Conservation (phyloP, 1,140 invertebrate species). For the Matsumurasca onukii region DNA sequence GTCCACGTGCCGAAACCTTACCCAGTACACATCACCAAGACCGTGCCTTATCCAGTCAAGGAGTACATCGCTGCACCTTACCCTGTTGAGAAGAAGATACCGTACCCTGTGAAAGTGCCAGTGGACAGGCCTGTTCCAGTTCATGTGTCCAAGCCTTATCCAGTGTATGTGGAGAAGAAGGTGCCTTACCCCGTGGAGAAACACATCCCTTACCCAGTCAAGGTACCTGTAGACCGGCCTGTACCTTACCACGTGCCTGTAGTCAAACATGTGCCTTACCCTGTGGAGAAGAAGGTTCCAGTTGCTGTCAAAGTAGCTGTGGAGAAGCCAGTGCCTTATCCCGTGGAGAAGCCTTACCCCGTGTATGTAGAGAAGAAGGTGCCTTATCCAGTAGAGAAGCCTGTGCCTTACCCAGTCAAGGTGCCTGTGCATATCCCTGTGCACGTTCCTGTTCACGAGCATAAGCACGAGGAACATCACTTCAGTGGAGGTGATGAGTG, state of each 20-base stretch:
- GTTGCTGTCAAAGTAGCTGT: slow-evolving; percentile 12
- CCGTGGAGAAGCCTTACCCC: slow-evolving; percentile 50
- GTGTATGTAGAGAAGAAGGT: slow-evolving; percentile 43
- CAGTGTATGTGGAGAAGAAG: slow-evolving; percentile 63
- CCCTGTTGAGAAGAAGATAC: slow-evolving; percentile 40
- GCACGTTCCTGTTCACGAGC: slow-evolving; percentile 10
- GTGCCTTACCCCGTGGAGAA: slow-evolving; percentile 61
- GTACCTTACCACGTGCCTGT: slow-evolving; percentile 21
- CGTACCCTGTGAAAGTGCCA: slow-evolving; percentile 27
- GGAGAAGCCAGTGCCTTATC: slow-evolving; percentile 58
- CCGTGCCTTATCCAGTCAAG: slow-evolving; percentile 58
- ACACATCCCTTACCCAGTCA: slow-evolving; percentile 50
- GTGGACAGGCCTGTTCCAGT: slow-evolving; percentile 46
- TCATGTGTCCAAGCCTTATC: slow-evolving; percentile 58
- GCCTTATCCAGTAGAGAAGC: slow-evolving; percentile 57
- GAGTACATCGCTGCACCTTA: slow-evolving; percentile 44
- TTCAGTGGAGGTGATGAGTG: slow-evolving; percentile 1
- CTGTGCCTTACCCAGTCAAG: slow-evolving; percentile 47
- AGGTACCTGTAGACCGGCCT: slow-evolving; percentile 34
- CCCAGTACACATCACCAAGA: slow-evolving; percentile 41
- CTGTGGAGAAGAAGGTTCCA: slow-evolving; percentile 29
- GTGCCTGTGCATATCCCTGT: slow-evolving; percentile 28
- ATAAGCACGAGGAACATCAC: neutral
- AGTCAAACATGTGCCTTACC: slow-evolving; percentile 27
- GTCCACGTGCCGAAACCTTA: slow-evolving; percentile 39